phyloP scores from a whole-genome alignment of 1,140 invertebrate species.

The Brachionus plicatilis region DNA sequence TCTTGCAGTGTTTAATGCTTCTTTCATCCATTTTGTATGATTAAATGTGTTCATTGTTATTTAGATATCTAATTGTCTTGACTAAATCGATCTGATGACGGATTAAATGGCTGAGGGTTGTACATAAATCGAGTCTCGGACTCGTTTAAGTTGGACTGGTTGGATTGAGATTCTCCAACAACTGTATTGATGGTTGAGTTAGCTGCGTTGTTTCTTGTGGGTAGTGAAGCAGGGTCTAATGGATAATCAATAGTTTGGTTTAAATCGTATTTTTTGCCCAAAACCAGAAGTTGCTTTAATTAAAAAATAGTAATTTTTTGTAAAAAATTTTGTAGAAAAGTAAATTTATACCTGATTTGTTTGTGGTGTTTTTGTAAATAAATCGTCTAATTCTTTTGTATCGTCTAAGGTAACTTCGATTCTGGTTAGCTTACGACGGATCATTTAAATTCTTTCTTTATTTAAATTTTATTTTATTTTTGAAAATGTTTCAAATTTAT shows the following conservation, averaged over 20 bases:
- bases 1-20: constrained; percentile 13
- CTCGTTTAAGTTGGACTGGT: constrained; percentile 9
- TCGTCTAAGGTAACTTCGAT: constrained; percentile 37
- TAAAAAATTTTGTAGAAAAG: not conserved
- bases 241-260: not conserved
- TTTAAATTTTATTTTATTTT: not conserved
- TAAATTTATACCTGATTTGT: not conserved
- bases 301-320: not conserved
- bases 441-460: constrained; percentile 15
- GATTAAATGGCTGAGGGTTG: constrained; percentile 20
- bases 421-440: constrained; percentile 29
- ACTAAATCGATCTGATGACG: not conserved
- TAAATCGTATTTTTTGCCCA: constrained; percentile 6
- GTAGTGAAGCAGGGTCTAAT: not conserved
- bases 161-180: not conserved
- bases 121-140: not conserved
- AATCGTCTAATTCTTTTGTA: constrained; percentile 40
- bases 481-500: not conserved
- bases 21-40: constrained; percentile 36
- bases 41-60: not conserved
- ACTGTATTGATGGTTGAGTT: constrained; percentile 19
- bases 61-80: not conserved
- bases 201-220: not conserved
- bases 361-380: constrained; percentile 23
- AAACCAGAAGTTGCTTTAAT: not conserved